A percentile compares a stretch with the other conserved stretches of the same genome.
phyloP scores from a whole-genome alignment of 2,888 invertebrate species.

The Lasioglossum figueresi region DNA sequence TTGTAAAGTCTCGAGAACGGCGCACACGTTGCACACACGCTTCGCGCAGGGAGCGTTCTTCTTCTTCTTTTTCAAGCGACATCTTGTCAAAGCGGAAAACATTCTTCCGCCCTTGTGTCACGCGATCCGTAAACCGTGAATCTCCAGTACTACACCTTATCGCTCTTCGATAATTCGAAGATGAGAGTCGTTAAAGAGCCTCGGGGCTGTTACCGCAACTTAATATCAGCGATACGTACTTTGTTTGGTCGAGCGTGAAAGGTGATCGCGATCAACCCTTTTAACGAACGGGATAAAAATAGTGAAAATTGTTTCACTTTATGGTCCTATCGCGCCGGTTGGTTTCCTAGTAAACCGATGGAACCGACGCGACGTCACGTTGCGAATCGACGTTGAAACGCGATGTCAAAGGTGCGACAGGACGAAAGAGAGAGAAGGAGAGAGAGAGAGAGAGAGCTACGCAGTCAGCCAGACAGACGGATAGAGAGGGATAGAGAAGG shows the following conservation, averaged over 20 bases:
- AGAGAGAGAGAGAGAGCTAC: not conserved
- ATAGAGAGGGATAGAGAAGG: too few species aligned
- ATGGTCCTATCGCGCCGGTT: not conserved
- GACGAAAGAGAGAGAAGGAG: not conserved
- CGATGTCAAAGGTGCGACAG: conserved; percentile 29
- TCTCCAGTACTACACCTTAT: conserved; percentile 44
- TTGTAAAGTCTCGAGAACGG: conserved; percentile 41
- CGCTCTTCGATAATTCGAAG: conserved; percentile 59
- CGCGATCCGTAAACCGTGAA: conserved; percentile 45
- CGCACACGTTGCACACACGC: conserved; percentile 3
- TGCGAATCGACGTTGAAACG: conserved; percentile 11
- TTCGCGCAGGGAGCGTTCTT: conserved; percentile 1
- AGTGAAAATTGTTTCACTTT: conserved; percentile 5
- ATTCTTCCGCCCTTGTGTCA: conserved; percentile 57
- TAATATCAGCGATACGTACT: conserved; percentile 25
- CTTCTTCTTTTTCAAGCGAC: conserved; percentile 42
- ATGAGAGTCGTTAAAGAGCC: conserved; percentile 41
- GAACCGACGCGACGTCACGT: not conserved
- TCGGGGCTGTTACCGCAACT: conserved; percentile 40
- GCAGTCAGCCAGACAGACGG: too few species aligned
- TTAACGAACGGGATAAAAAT: conserved; percentile 14
- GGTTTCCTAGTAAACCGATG: not conserved
- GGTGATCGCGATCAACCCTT: conserved; percentile 14
- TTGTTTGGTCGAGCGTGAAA: conserved; percentile 35
- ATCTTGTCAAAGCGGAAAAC: conserved; percentile 59